A percentile compares a stretch with the other conserved stretches of the same genome.
Evolutionary conservation across 2,113 vertebrate species (phyloP).

Genomic region (Hyla sarda): DNA sequence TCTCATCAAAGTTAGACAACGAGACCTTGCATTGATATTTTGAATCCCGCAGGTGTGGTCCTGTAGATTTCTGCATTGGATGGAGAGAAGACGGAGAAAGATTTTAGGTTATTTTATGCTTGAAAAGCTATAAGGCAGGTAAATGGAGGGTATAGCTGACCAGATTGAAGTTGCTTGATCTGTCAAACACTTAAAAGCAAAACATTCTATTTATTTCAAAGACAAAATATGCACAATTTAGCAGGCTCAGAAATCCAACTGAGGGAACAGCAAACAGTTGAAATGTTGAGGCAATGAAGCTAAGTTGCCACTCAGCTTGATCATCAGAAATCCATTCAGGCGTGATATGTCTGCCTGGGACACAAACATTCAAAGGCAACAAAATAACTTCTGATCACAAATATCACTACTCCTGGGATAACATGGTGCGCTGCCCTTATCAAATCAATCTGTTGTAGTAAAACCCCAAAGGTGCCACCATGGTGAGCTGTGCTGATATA

Average conservation of each 20-base stretch:
- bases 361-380: neutral
- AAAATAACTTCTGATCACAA: neutral
- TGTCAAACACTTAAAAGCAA: constrained; percentile 14
- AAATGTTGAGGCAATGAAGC: constrained; percentile 8
- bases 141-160: neutral
- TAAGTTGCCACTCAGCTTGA: constrained; percentile 23
- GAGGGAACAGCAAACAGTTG: constrained; percentile 4
- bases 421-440: neutral
- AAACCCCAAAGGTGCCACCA: neutral
- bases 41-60: too few species aligned
- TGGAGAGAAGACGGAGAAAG: neutral
- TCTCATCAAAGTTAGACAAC: too few species aligned
- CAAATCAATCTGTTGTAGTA: neutral
- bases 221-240: constrained; percentile 10
- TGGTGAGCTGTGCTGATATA: neutral
- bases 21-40: too few species aligned
- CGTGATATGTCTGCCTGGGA: neutral
- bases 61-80: neutral
- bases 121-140: neutral
- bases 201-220: neutral
- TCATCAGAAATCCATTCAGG: neutral
- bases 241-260: constrained; percentile 6
- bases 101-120: neutral
- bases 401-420: constrained; percentile 1
- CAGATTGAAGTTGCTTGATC: neutral